Percentiles rank a stretch among this genome's conserved stretches.
These are phyloP conservation scores for Dastarcus helophoroides DNA, from an alignment of 2,888 invertebrate species.

Conservation along the genomic window DNA sequence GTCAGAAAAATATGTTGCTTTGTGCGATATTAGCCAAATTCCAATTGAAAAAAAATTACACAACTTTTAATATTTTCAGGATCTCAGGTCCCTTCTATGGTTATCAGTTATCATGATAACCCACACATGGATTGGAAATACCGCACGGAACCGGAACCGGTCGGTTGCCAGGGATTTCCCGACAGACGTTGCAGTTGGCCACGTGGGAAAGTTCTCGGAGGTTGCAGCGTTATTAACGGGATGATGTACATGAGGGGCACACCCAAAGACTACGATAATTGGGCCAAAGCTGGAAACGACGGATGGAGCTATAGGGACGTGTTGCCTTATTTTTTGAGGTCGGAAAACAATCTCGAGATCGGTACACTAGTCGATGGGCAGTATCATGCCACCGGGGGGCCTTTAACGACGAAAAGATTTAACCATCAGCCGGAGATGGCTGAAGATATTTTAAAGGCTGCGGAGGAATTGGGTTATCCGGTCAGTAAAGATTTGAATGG, in stretches of 20 bases:
- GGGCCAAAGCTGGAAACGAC: slow-evolving; percentile 58
- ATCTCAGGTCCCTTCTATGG: too few relatives aligned
- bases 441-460: slow-evolving; percentile 49
- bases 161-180: slow-evolving; percentile 45
- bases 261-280: slow-evolving; percentile 61
- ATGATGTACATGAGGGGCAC: slow-evolving; percentile 79
- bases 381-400: slow-evolving; percentile 51
- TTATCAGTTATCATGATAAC: slow-evolving; percentile 50
- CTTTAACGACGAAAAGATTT: slow-evolving; percentile 51
- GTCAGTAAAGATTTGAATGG: slow-evolving; percentile 55
- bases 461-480: slow-evolving; percentile 49
- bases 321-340: slow-evolving; percentile 58
- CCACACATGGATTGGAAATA: slow-evolving; percentile 55
- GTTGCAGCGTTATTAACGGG: slow-evolving; percentile 61
- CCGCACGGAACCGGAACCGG: slow-evolving; percentile 50
- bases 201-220: slow-evolving; percentile 59
- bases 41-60: too few relatives aligned
- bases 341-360: slow-evolving; percentile 56
- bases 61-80: too few relatives aligned
- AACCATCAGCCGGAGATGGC: slow-evolving; percentile 51
- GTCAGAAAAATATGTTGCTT: too few relatives aligned
- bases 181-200: slow-evolving; percentile 54
- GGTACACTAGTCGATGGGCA: slow-evolving; percentile 45
- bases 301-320: slow-evolving; percentile 75
- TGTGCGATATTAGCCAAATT: too few relatives aligned